Percentiles rank a stretch among this genome's conserved stretches.
These are phyloP conservation scores for Alethe diademata DNA, from an alignment of 2,113 vertebrate species.

Conservation along the genomic window DNA sequence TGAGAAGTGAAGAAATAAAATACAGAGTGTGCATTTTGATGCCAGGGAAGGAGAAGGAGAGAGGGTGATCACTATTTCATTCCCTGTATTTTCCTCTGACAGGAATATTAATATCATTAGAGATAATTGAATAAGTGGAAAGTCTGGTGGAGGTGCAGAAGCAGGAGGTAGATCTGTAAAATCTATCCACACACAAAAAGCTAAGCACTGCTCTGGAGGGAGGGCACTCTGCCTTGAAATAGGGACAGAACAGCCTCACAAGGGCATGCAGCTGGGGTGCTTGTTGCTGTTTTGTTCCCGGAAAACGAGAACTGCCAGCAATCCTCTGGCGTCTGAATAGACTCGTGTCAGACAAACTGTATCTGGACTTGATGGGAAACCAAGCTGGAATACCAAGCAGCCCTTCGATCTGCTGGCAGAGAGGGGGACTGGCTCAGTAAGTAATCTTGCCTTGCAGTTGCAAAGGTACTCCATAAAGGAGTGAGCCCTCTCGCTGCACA, in stretches of 20 bases:
- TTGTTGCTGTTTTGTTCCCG: slow-evolving; percentile 44
- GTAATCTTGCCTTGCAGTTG: background rate
- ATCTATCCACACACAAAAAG: background rate
- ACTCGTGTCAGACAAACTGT: slow-evolving; percentile 29
- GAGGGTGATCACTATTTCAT: background rate
- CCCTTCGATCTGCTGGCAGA: background rate
- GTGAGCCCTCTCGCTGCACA: background rate
- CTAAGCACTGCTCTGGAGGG: background rate
- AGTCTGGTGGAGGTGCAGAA: background rate
- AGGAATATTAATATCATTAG: background rate
- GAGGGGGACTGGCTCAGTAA: background rate
- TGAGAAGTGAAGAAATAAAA: background rate
- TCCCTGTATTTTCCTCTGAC: background rate
- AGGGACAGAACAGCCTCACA: slow-evolving; percentile 12
- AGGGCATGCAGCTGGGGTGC: slow-evolving; percentile 46
- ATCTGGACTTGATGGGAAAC: background rate
- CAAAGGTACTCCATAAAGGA: slow-evolving; percentile 29
- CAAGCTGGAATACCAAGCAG: slow-evolving; percentile 39
- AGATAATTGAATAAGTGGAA: background rate
- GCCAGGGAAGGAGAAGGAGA: background rate
- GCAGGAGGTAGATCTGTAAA: slow-evolving; percentile 17
- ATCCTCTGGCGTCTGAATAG: slow-evolving; percentile 39
- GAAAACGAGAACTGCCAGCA: slow-evolving; percentile 31
- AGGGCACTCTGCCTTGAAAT: slow-evolving; percentile 43
- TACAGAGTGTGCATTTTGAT: background rate